Percentiles rank a stretch among this genome's conserved stretches.
These are phyloP conservation scores for Tautogolabrus adspersus DNA, from an alignment of 2,113 vertebrate species.

Conservation along the genomic window DNA sequence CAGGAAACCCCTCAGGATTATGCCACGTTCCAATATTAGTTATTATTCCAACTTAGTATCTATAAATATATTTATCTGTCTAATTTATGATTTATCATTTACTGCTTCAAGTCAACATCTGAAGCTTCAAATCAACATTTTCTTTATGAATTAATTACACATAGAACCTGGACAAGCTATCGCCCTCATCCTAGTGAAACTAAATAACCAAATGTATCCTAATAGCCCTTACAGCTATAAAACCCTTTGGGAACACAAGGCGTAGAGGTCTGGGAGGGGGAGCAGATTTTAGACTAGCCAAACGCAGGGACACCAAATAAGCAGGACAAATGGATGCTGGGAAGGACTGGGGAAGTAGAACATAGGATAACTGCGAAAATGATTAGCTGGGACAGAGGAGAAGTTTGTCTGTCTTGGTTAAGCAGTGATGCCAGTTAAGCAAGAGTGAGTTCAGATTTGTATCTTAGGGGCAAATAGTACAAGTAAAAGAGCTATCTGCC, in stretches of 20 bases:
- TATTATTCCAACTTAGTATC: not conserved
- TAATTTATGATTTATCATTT: not conserved
- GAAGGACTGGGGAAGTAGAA: conserved; percentile 48
- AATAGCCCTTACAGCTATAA: not conserved
- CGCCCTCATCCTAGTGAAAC: not conserved
- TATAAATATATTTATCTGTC: not conserved
- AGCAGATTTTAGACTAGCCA: conserved; percentile 46
- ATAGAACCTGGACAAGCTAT: not conserved
- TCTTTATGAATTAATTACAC: not conserved
- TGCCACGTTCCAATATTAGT: not conserved
- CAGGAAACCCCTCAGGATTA: not conserved
- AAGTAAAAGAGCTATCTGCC: conserved; percentile 11
- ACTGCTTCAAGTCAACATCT: not conserved
- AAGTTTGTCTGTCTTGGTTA: conserved; percentile 69
- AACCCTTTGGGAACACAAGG: conserved; percentile 16
- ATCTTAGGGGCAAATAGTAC: conserved; percentile 13
- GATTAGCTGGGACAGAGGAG: conserved; percentile 47
- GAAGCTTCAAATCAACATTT: not conserved
- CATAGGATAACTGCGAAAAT: conserved; percentile 51
- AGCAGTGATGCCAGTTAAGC: conserved; percentile 51
- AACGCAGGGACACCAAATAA: conserved; percentile 68
- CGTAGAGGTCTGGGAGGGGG: conserved; percentile 26
- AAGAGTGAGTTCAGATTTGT: conserved; percentile 39
- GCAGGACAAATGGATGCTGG: conserved; percentile 73
- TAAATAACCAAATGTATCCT: not conserved